These are phyloP conservation scores for Apodemus speciosus DNA, from an alignment of 2,113 vertebrate genomes.

Conservation along the genomic window DNA sequence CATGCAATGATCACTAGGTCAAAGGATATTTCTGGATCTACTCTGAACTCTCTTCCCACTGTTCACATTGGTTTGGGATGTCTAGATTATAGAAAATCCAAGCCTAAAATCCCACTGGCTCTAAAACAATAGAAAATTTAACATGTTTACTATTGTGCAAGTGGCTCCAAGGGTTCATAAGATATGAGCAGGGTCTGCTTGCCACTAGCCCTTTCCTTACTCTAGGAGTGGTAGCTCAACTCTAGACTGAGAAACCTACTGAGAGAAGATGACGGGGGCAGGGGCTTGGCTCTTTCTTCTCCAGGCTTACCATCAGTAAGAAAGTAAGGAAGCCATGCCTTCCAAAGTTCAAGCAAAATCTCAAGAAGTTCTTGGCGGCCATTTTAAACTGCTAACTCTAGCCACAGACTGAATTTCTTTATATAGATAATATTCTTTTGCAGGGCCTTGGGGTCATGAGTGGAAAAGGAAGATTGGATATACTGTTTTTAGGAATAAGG, in stretches of 20 bases:
- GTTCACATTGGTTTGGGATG: neutral
- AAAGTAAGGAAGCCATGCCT: neutral
- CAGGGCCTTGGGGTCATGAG: neutral
- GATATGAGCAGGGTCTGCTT: neutral
- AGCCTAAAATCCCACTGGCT: neutral
- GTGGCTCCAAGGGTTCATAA: neutral
- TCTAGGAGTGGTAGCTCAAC: neutral
- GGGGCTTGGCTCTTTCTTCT: neutral
- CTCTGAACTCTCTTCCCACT: neutral
- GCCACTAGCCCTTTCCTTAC: neutral
- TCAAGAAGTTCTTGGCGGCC: neutral
- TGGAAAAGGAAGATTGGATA: neutral
- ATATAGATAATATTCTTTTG: neutral
- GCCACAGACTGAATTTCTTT: neutral
- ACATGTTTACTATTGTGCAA: neutral
- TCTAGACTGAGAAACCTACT: neutral
- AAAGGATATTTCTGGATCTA: neutral
- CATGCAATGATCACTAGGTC: neutral
- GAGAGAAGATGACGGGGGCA: neutral
- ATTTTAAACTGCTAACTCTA: neutral
- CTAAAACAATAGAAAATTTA: neutral
- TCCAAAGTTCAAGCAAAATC: constrained; percentile 1
- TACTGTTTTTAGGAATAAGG: neutral
- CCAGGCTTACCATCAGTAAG: neutral
- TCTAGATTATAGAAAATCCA: neutral